Conservation (phyloP, 2,113 vertebrate species). For the Electrona antarctica region DNA sequence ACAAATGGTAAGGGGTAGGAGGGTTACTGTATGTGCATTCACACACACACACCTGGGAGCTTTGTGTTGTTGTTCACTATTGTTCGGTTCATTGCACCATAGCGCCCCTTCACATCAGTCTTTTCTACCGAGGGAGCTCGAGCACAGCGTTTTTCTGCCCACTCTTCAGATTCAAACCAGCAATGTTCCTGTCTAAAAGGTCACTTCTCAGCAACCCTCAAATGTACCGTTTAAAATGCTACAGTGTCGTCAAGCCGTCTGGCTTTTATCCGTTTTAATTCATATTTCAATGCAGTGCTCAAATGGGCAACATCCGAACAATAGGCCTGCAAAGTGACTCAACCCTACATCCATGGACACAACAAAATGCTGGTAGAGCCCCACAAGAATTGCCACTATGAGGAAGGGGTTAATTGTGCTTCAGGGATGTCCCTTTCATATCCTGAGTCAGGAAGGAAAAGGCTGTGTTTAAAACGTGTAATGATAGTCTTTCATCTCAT, state of each 20-base stretch:
- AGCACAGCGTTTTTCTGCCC: not conserved
- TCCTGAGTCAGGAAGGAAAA: constrained; percentile 50
- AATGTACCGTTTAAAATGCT: too few relatives aligned
- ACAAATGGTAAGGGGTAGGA: too few relatives aligned
- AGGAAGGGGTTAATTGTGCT: constrained; percentile 39
- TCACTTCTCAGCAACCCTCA: not conserved
- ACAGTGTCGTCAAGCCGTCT: not conserved
- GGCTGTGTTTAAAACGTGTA: constrained; percentile 45
- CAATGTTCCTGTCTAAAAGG: not conserved
- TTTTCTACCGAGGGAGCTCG: not conserved
- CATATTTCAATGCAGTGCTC: not conserved
- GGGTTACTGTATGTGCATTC: too few relatives aligned
- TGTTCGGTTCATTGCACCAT: not conserved
- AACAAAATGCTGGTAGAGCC: not conserved
- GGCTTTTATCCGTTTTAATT: not conserved
- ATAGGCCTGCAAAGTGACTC: constrained; percentile 26
- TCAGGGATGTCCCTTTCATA: constrained; percentile 36
- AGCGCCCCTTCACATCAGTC: not conserved
- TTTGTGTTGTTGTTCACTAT: not conserved
- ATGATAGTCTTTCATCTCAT: constrained; percentile 54
- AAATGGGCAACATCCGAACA: not conserved
- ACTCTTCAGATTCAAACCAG: not conserved
- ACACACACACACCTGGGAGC: not conserved
- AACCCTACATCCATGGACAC: not conserved
- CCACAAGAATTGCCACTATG: constrained; percentile 21